These are phyloP conservation scores for Hirudo medicinalis DNA, from an alignment of 1,140 invertebrate genomes.

Conservation along the genomic window DNA sequence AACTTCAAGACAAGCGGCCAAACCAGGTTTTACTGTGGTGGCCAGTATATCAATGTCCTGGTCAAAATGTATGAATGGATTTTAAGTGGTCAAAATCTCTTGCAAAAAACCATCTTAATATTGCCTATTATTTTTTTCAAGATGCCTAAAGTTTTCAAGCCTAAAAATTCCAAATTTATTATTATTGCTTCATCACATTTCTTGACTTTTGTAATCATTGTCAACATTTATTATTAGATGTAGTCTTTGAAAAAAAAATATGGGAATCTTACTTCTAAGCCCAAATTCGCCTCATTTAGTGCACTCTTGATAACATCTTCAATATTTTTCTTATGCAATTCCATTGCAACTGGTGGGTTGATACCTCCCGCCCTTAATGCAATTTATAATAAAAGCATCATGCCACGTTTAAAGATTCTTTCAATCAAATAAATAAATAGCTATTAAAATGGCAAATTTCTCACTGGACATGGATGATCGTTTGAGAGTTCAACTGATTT, in stretches of 20 bases:
- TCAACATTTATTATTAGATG: too few species aligned
- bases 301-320: constrained; percentile 57
- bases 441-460: constrained; percentile 4
- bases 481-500: constrained; percentile 48
- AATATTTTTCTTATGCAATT: constrained; percentile 68
- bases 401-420: not conserved
- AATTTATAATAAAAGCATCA: constrained; percentile 21
- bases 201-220: too few species aligned
- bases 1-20: constrained; percentile 62
- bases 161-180: too few species aligned
- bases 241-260: too few species aligned
- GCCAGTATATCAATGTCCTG: constrained; percentile 75
- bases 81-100: too few species aligned
- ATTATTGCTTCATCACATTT: too few species aligned
- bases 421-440: not conserved
- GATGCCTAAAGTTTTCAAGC: too few species aligned
- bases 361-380: constrained; percentile 68
- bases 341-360: constrained; percentile 66
- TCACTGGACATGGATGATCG: constrained; percentile 32
- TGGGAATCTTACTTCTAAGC: constrained; percentile 9
- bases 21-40: constrained; percentile 71
- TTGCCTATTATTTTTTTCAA: too few species aligned
- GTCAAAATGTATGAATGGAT: constrained; percentile 12
- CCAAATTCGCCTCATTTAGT: constrained; percentile 50
- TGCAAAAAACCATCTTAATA: too few species aligned